These are phyloP conservation scores for Watsonalla cultraria DNA, from an alignment of 2,888 invertebrate genomes.

Conservation along the genomic window DNA sequence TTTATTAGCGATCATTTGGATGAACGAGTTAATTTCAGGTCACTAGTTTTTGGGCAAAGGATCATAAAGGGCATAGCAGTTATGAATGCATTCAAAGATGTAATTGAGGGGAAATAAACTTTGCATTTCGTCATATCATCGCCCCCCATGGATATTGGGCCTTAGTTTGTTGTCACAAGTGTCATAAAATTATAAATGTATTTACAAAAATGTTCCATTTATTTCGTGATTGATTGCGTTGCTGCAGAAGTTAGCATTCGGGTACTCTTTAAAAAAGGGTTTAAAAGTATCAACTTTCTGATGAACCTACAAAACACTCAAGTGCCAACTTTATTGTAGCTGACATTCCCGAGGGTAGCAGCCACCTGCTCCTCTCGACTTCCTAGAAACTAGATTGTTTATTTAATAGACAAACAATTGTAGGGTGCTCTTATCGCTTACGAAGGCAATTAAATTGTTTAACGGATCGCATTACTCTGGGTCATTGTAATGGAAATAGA, in stretches of 20 bases:
- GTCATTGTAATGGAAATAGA: neutral
- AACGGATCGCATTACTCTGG: neutral
- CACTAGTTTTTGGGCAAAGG: slow-evolving; percentile 15
- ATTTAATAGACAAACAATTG: neutral
- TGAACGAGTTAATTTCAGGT: slow-evolving; percentile 21
- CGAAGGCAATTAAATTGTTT: neutral
- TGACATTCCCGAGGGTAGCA: neutral
- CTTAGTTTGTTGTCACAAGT: too few species aligned
- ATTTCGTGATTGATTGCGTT: too few species aligned
- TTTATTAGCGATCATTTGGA: slow-evolving; percentile 46
- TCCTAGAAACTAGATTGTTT: neutral
- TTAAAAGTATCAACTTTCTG: neutral
- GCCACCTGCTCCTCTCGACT: neutral
- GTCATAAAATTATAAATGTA: too few species aligned
- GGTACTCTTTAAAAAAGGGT: too few species aligned
- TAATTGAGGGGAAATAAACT: too few species aligned
- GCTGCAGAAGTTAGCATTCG: too few species aligned
- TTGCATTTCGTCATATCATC: too few species aligned
- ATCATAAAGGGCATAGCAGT: neutral
- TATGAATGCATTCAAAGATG: too few species aligned
- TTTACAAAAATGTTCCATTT: too few species aligned
- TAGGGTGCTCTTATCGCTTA: neutral
- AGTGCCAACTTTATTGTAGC: neutral
- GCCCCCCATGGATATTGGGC: too few species aligned
- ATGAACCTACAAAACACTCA: neutral